These are phyloP conservation scores for Periophthalmus modestus DNA, from an alignment of 2,113 vertebrate genomes.

Conservation along the genomic window DNA sequence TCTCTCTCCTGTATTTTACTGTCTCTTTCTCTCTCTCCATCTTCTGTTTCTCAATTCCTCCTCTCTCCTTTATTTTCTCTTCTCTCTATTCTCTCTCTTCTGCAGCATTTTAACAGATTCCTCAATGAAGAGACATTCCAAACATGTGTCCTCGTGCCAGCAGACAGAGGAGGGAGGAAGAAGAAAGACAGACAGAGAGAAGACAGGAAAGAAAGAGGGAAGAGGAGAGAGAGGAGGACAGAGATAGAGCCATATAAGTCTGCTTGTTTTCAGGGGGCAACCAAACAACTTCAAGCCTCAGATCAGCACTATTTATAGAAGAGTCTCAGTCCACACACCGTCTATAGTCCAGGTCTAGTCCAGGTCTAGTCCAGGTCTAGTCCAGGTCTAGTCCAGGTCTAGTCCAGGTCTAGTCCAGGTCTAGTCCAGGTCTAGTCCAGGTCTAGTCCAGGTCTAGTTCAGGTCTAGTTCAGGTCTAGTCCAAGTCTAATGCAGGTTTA, in stretches of 20 bases:
- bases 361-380: no score
- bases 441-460: no score
- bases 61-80: not conserved
- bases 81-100: conserved; percentile 6
- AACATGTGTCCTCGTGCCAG: conserved; percentile 67
- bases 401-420: no score
- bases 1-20: not conserved
- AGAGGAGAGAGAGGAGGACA: not conserved
- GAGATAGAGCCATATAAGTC: conserved; percentile 80
- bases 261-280: conserved; percentile 4
- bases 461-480: no score
- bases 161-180: conserved; percentile 25
- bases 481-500: no score
- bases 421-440: no score
- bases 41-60: no score
- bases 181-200: not conserved
- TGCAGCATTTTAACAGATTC: conserved; percentile 63
- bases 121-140: conserved; percentile 70
- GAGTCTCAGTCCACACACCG: no score
- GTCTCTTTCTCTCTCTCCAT: not conserved
- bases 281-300: not conserved
- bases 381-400: no score
- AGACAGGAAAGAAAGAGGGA: not conserved
- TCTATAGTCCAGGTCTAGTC: no score
- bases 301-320: no score